Evolutionary conservation across 2,113 vertebrate genomes (phyloP), one percentile per base, ranked within the genome.

Genomic region (Anarrhichthys ocellatus): DNA sequence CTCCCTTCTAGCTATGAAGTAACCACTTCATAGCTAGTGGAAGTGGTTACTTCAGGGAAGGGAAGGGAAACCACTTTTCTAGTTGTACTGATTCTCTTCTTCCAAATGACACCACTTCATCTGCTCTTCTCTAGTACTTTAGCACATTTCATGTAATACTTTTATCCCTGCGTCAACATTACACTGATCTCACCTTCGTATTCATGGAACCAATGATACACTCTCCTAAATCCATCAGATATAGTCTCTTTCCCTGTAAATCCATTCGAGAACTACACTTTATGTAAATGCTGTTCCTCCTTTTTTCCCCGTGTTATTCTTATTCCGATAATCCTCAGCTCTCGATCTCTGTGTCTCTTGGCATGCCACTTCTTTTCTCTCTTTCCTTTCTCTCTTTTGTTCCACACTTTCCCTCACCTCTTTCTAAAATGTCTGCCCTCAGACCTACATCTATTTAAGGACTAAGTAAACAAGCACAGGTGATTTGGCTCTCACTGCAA

Each of bases 91-190:
- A 61, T 80, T 83, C 77, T 61, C 61, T 59, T 79, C 20, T 72
- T 71, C 65, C 36, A 85, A 83, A 85, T 85, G 71, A 81, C 77
- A 78, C 70, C 66, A 78, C 76, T 78, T 80, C 73, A 71, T 80
- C 81, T 81, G 72, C 67, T 86, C 67, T 38, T 72, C 71, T 80
- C 70, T 80, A 80, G 85, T 82, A 70, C 79, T 86, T 87, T 68
- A 72, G 77, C 80, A 84, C 74, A 78, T 81, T 80, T 87, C 68
- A 56, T 88, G 77, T 80, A 91, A 87, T 85, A 88, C 84, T 74
- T 89, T 82, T 90, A 90, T 92, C 89, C 87, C 24, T 15, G 74
- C 50, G 11, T 89, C 89, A 91, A 84, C 71, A 82, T 85, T 80
- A 85, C 52, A 76, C 76, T 78, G 72, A 76, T 69, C 80, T 89